Percentiles rank a stretch among this genome's conserved stretches.
Conservation (phyloP, 2,113 vertebrate genomes). For the Varanus komodoensis region DNA sequence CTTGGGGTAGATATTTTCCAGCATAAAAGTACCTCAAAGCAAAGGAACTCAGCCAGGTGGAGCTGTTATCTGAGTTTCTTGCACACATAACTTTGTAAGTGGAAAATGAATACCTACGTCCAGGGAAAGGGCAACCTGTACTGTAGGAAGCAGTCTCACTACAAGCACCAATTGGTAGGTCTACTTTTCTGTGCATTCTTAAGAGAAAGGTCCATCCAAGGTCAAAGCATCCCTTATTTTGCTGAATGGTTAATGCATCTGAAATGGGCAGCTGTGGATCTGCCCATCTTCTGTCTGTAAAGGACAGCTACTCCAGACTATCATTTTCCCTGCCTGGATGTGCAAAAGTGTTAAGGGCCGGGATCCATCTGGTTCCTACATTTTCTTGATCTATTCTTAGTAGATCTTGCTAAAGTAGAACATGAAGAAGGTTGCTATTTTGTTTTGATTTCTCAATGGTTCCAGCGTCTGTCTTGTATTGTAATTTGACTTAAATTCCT, state of each 20-base stretch:
- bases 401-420: conserved; percentile 49
- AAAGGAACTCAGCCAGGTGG: no score
- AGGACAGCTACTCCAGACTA: conserved; percentile 30
- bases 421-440: conserved; percentile 15
- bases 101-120: neutral
- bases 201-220: neutral
- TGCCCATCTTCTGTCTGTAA: conserved; percentile 27
- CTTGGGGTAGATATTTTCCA: no score
- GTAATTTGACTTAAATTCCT: conserved; percentile 73
- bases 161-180: neutral
- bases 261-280: conserved; percentile 30
- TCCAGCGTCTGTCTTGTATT: conserved; percentile 54
- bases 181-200: no score
- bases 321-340: conserved; percentile 44
- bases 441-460: conserved; percentile 60
- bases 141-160: neutral
- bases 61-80: no score
- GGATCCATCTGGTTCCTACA: conserved; percentile 36
- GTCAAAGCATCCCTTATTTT: neutral
- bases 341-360: conserved; percentile 30
- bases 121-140: neutral
- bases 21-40: no score
- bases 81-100: no score
- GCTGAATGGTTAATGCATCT: conserved; percentile 27
- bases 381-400: conserved; percentile 36